Evolutionary conservation across 2,888 invertebrate genomes (phyloP).

Genomic region (Hemithea aestivaria): DNA sequence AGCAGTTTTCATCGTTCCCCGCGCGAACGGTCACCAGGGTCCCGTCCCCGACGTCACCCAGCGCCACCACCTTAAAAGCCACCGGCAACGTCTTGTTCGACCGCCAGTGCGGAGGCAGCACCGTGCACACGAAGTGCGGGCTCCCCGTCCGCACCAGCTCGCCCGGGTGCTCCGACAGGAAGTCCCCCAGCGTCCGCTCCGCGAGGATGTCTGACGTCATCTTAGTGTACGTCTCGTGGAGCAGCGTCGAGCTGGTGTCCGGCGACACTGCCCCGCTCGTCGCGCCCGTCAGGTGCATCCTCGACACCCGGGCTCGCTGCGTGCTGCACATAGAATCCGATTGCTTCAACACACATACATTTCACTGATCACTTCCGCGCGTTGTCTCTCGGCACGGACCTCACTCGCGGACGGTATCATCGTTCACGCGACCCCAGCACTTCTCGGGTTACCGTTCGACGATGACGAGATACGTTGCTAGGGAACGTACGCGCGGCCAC

Average conservation of each 20-base stretch:
- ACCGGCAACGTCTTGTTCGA: conserved; percentile 98
- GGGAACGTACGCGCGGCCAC: conserved; percentile 73
- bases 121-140: conserved; percentile 97
- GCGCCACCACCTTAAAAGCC: conserved; percentile 96
- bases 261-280: conserved; percentile 81
- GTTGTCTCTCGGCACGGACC: conserved; percentile 34
- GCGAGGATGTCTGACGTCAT: conserved; percentile 95
- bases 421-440: conserved; percentile 27
- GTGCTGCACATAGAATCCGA: conserved; percentile 73
- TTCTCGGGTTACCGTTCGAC: conserved; percentile 25
- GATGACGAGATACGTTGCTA: conserved; percentile 64
- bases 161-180: conserved; percentile 93
- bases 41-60: conserved; percentile 97
- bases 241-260: conserved; percentile 84
- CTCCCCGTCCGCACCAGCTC: conserved; percentile 95
- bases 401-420: conserved; percentile 44
- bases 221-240: conserved; percentile 91
- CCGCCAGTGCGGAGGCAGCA: conserved; percentile 97
- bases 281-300: conserved; percentile 77
- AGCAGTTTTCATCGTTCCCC: conserved; percentile 99
- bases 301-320: conserved; percentile 71
- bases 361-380: conserved; percentile 51
- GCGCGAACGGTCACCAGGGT: conserved; percentile 97
- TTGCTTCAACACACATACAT: conserved; percentile 52
- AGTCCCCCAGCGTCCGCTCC: conserved; percentile 91